Percentiles rank a stretch among this genome's conserved stretches.
These are phyloP conservation scores for Haliclona indistincta DNA, from an alignment of 37 sponge, comb jelly and placozoan genomes.

Conservation along the genomic window DNA sequence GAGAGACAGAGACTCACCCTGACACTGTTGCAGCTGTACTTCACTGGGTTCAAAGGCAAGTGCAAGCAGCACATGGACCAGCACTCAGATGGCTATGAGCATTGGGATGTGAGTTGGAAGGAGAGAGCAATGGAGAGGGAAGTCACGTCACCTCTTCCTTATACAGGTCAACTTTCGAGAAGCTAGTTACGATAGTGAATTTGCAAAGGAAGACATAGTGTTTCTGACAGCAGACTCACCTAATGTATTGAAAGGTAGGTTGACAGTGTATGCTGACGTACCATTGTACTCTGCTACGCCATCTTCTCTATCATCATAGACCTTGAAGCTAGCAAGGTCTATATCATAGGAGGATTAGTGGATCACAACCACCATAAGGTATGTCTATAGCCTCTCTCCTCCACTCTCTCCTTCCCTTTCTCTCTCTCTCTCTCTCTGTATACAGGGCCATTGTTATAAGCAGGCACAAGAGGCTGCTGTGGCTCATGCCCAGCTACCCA, in stretches of 20 bases:
- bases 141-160: neutral
- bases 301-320: constrained; percentile 16
- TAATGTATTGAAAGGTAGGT: constrained; percentile 61
- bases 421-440: neutral
- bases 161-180: constrained; percentile 30
- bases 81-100: constrained; percentile 15
- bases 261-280: neutral
- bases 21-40: constrained; percentile 31
- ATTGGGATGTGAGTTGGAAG: constrained; percentile 71
- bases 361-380: constrained; percentile 97
- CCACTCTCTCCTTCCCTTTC: neutral
- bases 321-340: constrained; percentile 64
- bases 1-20: neutral
- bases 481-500: constrained; percentile 78
- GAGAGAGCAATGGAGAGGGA: neutral
- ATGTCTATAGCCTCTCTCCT: neutral
- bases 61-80: constrained; percentile 34
- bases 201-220: constrained; percentile 66
- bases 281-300: neutral
- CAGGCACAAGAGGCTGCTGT: constrained; percentile 62
- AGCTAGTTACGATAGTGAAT: constrained; percentile 49
- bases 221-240: constrained; percentile 81
- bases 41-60: constrained; percentile 70
- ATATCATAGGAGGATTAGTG: constrained; percentile 91
- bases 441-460: constrained; percentile 73